These are phyloP conservation scores for Melieria crassipennis DNA, from an alignment of 2,888 invertebrate species.

Conservation along the genomic window DNA sequence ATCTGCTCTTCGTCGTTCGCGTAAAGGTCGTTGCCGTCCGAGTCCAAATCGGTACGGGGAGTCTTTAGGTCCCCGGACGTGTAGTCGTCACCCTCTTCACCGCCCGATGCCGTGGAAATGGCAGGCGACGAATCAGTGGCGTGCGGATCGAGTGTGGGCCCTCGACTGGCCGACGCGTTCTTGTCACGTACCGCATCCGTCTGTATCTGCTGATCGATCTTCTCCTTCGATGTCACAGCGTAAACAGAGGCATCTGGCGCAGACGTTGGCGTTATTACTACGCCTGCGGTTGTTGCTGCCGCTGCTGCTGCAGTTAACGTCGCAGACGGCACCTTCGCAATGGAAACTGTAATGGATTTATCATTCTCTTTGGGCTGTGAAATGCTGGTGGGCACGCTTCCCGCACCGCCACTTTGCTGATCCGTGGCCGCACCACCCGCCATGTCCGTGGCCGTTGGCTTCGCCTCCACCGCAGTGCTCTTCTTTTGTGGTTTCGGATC, in stretches of 20 bases:
- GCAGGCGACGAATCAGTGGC: conserved; percentile 18
- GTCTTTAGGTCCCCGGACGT: not conserved
- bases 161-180: conserved; percentile 9
- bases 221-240: conserved; percentile 37
- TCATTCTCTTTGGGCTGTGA: conserved; percentile 41
- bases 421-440: not conserved
- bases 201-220: conserved; percentile 54
- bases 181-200: conserved; percentile 30
- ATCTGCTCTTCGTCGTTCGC: conserved; percentile 31
- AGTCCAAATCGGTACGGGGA: not conserved
- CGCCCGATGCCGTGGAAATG: conserved; percentile 27
- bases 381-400: conserved; percentile 10
- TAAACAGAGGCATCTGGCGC: not conserved
- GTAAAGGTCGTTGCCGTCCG: conserved; percentile 3
- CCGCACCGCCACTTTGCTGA: conserved; percentile 1
- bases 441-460: conserved; percentile 27
- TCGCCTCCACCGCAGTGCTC: conserved; percentile 45
- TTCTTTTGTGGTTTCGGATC: conserved; percentile 52
- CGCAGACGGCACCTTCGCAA: conserved; percentile 35
- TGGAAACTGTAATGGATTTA: conserved; percentile 41
- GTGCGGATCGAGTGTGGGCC: conserved; percentile 4
- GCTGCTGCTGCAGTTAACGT: conserved; percentile 15
- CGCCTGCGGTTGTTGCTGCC: not conserved
- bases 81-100: conserved; percentile 8
- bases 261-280: not conserved